Evolutionary conservation across 2,888 invertebrate species (phyloP).

Genomic region (Erebia aethiops): DNA sequence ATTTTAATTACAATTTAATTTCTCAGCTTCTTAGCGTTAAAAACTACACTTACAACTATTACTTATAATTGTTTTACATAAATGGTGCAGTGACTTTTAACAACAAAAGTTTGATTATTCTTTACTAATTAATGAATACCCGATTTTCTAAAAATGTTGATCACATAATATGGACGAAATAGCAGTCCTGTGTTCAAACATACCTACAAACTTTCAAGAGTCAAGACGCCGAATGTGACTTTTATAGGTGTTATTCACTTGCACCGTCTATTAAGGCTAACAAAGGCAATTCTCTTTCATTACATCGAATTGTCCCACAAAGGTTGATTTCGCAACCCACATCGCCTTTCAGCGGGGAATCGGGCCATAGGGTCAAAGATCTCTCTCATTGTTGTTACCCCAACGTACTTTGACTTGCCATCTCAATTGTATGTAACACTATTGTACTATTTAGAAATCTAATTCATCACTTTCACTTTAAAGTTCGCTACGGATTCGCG

Average conservation of each 20-base stretch:
- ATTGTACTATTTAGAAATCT: constrained; percentile 13
- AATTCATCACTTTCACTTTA: constrained; percentile 21
- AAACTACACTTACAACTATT: no score
- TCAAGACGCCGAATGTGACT: constrained; percentile 7
- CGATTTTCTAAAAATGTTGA: not conserved
- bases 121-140: no score
- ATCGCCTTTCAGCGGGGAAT: constrained; percentile 51
- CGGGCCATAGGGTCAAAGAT: constrained; percentile 68
- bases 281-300: constrained; percentile 38
- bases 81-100: no score
- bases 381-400: constrained; percentile 57
- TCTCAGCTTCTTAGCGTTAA: no score
- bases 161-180: not conserved
- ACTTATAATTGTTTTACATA: no score
- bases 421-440: constrained; percentile 16
- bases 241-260: constrained; percentile 23
- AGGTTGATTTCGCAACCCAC: constrained; percentile 49
- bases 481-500: constrained; percentile 3
- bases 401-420: constrained; percentile 38
- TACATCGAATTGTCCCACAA: constrained; percentile 29
- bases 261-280: constrained; percentile 27
- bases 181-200: not conserved
- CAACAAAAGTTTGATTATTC: no score
- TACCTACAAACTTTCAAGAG: not conserved
- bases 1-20: no score